Base-by-base conservation (phyloP, 2,888 invertebrate genomes). In the Cephus runcator region DNA sequence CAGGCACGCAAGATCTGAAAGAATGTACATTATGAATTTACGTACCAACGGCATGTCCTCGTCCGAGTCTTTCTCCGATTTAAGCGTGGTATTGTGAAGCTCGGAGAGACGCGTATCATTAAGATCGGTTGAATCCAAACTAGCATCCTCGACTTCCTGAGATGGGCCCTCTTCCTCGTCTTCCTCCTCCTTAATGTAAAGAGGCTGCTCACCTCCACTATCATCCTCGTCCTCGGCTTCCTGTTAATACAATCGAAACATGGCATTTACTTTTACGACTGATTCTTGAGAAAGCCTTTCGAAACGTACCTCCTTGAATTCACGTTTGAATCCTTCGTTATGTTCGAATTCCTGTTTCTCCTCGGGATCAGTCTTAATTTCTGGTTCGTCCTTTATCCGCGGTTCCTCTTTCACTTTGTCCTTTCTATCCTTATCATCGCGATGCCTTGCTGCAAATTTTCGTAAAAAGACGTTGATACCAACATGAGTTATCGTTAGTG, bases 21-120 rank as follows among this genome's bases (percentile, higher is more conserved):
- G 15, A 40, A 40, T 15, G 4, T 40, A 15, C 12, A 15, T 40
- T 6, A 40, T 40, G 15, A 40, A 40, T 15, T 40, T 40, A 0
- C 40, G 73, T 93, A 96, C 96, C 93, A 96, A 91, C 84, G 97
- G 96, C 75, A 94, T 89, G 90, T 97, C 96, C 89, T 96, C 96
- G 83, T 96, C 96, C 82, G 95, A 95, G 3, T 94, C 94, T 30
- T 94, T 92, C 75, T 91, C 92, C 75, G 90, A 88, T 85, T 91
- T 91, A 4, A 92, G 9, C 35, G 91, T 91, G 3, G 91, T 91
- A 79, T 91, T 90, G 80, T 91, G 91, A 75, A 91, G 87, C 80
- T 91, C 90, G 35, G 91, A 91, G 35, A 90, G 83, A 84, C 90
- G 88, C 73, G 90, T 90, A 69, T 90, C 87, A 79, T 90, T 90